A percentile compares a stretch with the other conserved stretches of the same genome.
These are phyloP conservation scores for Dendronephthya gigantea DNA, from an alignment of 64 coral and sea anemone species.

Conservation along the genomic window DNA sequence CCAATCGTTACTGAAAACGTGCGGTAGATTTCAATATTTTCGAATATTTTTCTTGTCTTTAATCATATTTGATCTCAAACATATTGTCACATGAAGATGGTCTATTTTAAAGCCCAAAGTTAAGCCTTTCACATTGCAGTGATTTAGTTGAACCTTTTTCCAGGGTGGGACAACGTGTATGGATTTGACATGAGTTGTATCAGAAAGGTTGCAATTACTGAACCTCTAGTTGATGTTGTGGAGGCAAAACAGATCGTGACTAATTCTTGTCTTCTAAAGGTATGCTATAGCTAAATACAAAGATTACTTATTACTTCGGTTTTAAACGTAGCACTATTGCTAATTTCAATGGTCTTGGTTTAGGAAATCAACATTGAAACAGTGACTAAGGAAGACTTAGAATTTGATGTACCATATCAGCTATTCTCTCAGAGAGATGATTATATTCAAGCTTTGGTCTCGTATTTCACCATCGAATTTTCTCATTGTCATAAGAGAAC, in stretches of 20 bases:
- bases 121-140: too few species aligned
- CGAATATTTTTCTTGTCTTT: too few species aligned
- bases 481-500: constrained; percentile 91
- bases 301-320: not conserved
- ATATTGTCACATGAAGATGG: too few species aligned
- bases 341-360: not conserved
- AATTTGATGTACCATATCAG: constrained; percentile 67
- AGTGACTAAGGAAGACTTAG: constrained; percentile 83
- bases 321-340: not conserved
- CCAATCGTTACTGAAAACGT: too few species aligned
- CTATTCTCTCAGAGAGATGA: constrained; percentile 70
- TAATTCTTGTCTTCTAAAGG: constrained; percentile 80
- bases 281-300: too few species aligned
- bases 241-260: constrained; percentile 93
- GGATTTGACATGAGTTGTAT: constrained; percentile 99
- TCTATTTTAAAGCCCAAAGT: too few species aligned
- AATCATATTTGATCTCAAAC: too few species aligned
- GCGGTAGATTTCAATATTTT: too few species aligned
- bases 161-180: constrained; percentile 98
- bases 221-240: constrained; percentile 91
- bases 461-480: constrained; percentile 91
- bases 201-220: constrained; percentile 75
- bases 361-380: constrained; percentile 95
- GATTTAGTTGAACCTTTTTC: not conserved
- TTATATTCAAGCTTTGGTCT: constrained; percentile 80